A percentile compares a stretch with the other conserved stretches of the same genome.
Conservation (phyloP, 92 coral and sea anemone genomes). For the Porites rus region DNA sequence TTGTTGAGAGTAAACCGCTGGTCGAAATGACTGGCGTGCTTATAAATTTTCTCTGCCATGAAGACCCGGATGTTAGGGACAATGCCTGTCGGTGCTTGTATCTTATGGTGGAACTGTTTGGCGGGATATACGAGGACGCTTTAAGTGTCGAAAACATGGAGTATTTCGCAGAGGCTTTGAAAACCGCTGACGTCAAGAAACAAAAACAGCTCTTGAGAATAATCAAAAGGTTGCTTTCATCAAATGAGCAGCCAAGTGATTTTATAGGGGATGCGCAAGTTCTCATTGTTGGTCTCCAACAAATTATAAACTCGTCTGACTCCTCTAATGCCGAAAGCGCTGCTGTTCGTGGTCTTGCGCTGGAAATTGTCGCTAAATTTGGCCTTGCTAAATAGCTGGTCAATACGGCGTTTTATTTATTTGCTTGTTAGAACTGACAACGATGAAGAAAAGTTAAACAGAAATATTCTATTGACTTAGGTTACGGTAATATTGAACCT, state of each 20-base stretch:
- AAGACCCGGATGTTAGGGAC: slow-evolving; percentile 87
- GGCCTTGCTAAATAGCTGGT: slow-evolving; percentile 23
- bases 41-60: slow-evolving; percentile 81
- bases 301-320: slow-evolving; percentile 7
- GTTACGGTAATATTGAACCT: background rate
- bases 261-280: slow-evolving; percentile 44
- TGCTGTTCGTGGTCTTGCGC: slow-evolving; percentile 62
- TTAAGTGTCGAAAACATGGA: slow-evolving; percentile 82
- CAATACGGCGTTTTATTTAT: background rate
- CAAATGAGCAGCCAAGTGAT: slow-evolving; percentile 68
- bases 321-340: slow-evolving; percentile 56
- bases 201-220: slow-evolving; percentile 92
- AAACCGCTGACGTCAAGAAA: slow-evolving; percentile 64
- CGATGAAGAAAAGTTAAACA: background rate
- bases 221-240: slow-evolving; percentile 87
- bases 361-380: slow-evolving; percentile 73
- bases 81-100: slow-evolving; percentile 87
- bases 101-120: slow-evolving; percentile 92
- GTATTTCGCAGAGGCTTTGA: slow-evolving; percentile 85
- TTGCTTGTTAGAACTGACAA: background rate
- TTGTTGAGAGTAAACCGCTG: slow-evolving; percentile 89
- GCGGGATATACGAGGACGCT: slow-evolving; percentile 87
- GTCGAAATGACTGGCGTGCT: slow-evolving; percentile 88
- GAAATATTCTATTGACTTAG: too few species aligned
- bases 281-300: slow-evolving; percentile 58